These are phyloP conservation scores for Picathartes gymnocephalus DNA, from an alignment of 2,113 vertebrate genomes.

Conservation along the genomic window DNA sequence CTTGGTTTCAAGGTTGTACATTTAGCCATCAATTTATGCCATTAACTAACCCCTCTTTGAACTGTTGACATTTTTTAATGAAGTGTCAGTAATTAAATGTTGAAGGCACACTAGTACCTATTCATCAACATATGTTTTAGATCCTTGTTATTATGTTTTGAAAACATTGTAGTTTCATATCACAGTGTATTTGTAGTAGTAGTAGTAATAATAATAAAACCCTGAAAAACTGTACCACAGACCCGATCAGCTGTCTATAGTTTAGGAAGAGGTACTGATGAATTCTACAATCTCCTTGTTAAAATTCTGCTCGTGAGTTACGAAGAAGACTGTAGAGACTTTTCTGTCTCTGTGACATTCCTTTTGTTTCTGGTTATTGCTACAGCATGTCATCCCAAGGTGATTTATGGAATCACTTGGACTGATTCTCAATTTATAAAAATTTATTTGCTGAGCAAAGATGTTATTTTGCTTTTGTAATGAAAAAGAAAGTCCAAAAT, in stretches of 20 bases:
- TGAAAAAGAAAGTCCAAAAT: neutral
- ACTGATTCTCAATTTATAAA: neutral
- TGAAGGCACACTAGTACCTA: neutral
- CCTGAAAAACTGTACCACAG: neutral
- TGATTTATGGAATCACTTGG: neutral
- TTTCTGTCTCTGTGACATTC: neutral
- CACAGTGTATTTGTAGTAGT: neutral
- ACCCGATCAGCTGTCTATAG: neutral
- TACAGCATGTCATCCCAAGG: neutral
- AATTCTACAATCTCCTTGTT: neutral
- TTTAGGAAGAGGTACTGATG: neutral
- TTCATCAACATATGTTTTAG: neutral
- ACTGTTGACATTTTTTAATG: neutral
- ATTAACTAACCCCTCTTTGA: neutral
- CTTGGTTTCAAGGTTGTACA: neutral
- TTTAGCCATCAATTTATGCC: neutral
- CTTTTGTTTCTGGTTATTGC: conserved; percentile 10
- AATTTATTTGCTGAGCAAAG: neutral
- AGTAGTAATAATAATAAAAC: neutral
- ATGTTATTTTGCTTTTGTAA: neutral
- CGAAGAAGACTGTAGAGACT: neutral
- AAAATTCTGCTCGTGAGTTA: neutral
- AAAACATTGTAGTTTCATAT: neutral
- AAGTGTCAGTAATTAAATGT: neutral
- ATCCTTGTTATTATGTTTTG: neutral